A percentile compares a stretch with the other conserved stretches of the same genome.
Conservation (phyloP, 2,797 vertebrate genomes). For the Hypotaenidia okinawae region DNA sequence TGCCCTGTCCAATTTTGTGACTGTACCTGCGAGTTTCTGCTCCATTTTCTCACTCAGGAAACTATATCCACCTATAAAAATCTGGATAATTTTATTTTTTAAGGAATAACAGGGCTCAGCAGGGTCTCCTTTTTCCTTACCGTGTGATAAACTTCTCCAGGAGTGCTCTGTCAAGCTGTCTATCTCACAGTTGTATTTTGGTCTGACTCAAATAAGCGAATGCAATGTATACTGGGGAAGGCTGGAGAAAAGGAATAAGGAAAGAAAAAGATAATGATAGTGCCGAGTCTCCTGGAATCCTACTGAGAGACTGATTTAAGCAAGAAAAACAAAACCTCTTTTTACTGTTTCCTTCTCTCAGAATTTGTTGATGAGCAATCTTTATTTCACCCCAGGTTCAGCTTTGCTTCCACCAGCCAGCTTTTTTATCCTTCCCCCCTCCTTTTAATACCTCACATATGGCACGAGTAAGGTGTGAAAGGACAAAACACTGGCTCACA, state of each 20-base stretch:
- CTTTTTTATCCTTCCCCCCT: neutral
- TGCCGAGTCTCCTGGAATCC: neutral
- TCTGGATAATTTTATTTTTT: neutral
- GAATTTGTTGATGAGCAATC: neutral
- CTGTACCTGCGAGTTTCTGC: neutral
- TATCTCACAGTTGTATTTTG: neutral
- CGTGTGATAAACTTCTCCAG: neutral
- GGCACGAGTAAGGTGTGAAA: neutral
- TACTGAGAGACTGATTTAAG: conserved; percentile 21
- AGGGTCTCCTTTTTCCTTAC: neutral
- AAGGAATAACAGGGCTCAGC: conserved; percentile 1
- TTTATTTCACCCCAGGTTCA: neutral
- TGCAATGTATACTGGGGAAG: neutral
- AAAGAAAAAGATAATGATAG: neutral
- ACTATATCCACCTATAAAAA: neutral
- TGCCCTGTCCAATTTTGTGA: neutral
- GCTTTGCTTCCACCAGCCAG: neutral
- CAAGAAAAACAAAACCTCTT: conserved; percentile 9
- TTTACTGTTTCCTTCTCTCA: neutral
- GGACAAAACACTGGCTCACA: neutral
- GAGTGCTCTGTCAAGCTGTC: conserved; percentile 8
- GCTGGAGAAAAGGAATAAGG: neutral
- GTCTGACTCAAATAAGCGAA: conserved; percentile 7
- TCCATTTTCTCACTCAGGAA: neutral
- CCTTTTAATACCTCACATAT: neutral